phyloP scores from a whole-genome alignment of 2,797 vertebrate genomes.

The Ambastaia sidthimunki region DNA sequence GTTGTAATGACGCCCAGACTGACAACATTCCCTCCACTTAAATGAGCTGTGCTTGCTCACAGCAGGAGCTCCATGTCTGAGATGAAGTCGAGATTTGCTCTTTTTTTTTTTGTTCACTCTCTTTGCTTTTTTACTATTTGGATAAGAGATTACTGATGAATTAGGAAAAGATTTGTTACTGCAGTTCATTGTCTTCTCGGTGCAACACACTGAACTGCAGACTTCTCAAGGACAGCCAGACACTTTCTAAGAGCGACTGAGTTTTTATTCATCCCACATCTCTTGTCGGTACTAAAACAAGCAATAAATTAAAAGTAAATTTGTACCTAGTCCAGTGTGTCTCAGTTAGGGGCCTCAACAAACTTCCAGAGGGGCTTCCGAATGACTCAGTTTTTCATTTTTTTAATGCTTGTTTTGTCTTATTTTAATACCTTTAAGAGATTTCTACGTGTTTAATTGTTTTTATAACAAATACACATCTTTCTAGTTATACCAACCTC shows the following conservation, averaged over 20 bases:
- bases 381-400: too few species aligned
- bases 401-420: too few species aligned
- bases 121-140: slow-evolving; percentile 47
- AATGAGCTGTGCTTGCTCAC: slow-evolving; percentile 52
- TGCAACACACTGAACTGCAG: slow-evolving; percentile 32
- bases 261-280: slow-evolving; percentile 58
- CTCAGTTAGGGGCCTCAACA: too few species aligned
- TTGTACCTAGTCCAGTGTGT: slow-evolving; percentile 57
- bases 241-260: neutral
- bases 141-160: slow-evolving; percentile 55
- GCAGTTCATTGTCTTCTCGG: slow-evolving; percentile 39
- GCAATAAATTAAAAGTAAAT: slow-evolving; percentile 64
- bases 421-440: too few species aligned
- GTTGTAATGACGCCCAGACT: slow-evolving; percentile 48
- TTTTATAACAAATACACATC: too few species aligned
- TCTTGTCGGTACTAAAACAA: slow-evolving; percentile 63
- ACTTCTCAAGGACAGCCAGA: slow-evolving; percentile 42
- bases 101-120: slow-evolving; percentile 29
- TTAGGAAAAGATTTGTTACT: slow-evolving; percentile 52
- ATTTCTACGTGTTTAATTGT: too few species aligned
- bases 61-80: slow-evolving; percentile 49
- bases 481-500: too few species aligned
- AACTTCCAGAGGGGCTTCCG: too few species aligned
- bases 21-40: slow-evolving; percentile 47
- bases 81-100: slow-evolving; percentile 54